Evolutionary conservation across 2,797 vertebrate species (phyloP), one percentile per base, ranked within the genome.

Genomic region (Pampus argenteus): DNA sequence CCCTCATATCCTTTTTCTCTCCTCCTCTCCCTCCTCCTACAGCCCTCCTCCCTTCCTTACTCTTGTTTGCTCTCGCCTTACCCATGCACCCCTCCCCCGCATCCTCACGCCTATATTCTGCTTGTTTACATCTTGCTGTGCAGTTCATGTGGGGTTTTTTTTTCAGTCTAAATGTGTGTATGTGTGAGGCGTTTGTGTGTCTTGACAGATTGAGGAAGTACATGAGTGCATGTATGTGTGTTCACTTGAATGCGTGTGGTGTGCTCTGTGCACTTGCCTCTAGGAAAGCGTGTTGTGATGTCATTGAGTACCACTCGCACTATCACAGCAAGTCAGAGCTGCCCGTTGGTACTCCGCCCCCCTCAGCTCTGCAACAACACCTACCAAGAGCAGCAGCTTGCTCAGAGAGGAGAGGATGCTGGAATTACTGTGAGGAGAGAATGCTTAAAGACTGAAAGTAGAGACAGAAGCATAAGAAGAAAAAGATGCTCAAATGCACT

Each of bases 91-190:
- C 85, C 85, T 90, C 91, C 88, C 89, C 88, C 90, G 57, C 82
- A 80, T 63, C 60, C 72, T 79, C 77, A 59, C 78, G 74, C 70
- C 71, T 81, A 76, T 75, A 60, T 78, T 79, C 71, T 74, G 71
- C 79, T 89, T 94, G 92, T 94, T 93, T 94, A 93, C 88, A 90
- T 92, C 84, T 85, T 78, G 62, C 75, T 58, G 78, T 80, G 81
- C 66, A 54, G 73, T 82, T 88, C 74, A 66, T 17, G 15, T 55
- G 59, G 57, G 62, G 59, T 51, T 45, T 29, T 48, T 5, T 34
- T 56, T n/a, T 28, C 9, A 38, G 34, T 20, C 10, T 62, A 47
- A 62, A 71, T 9, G 20, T 25, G 25, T 13, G 25, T n/a, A 36
- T 18, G 48, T 63, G 71, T 22, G 36, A 66, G 31, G 31, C 59